Base-by-base conservation (phyloP, 1,140 invertebrate species). In the Drosophila simulans region DNA sequence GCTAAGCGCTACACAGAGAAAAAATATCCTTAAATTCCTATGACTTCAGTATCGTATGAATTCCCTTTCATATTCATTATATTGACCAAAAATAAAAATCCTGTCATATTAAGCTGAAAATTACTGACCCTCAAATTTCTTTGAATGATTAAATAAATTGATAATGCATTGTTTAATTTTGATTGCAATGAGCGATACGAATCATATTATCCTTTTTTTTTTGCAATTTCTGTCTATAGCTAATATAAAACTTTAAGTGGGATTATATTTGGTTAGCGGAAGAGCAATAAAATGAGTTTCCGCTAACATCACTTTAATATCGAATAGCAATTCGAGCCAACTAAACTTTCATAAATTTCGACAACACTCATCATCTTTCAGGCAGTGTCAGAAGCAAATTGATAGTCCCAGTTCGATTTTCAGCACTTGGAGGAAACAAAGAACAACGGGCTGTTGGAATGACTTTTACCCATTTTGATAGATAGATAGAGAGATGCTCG, bases 381-480 rank as follows among this genome's bases (percentile, higher is more conserved):
- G 31, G 51, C 64, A 20, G 43, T 84, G 82, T 77, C 81, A 81
- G 53, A 68, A 52, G 46, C 55, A 62, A 80, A 84, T 81, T 84
- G 73, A 86, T 84, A 71, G 77, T 77, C 82, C 63, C 77, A 60
- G 68, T 74, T 73, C 34, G 62, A 68, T 64, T 54, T 77, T 54
- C 62, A 49, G 48, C 52, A 64, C 56, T 51, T 22, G 64, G 39
- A 40, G 27, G 27, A 57, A 57, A 48, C 52, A 57, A 73, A 68
- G 66, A 48, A 68, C 45, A 77, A 22, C 63, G 60, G 72, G 65
- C 71, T 60, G 81, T 85, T 85, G 77, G 80, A 85, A 80, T 83
- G 80, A 66, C 80, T 83, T 82, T 57, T 69, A 54, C 48, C 66
- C 60, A 54, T 52, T 65, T 78, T 88, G 83, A 85, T 86, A 66